These are phyloP conservation scores for Sander vitreus DNA, from an alignment of 2,113 vertebrate genomes.

Conservation along the genomic window DNA sequence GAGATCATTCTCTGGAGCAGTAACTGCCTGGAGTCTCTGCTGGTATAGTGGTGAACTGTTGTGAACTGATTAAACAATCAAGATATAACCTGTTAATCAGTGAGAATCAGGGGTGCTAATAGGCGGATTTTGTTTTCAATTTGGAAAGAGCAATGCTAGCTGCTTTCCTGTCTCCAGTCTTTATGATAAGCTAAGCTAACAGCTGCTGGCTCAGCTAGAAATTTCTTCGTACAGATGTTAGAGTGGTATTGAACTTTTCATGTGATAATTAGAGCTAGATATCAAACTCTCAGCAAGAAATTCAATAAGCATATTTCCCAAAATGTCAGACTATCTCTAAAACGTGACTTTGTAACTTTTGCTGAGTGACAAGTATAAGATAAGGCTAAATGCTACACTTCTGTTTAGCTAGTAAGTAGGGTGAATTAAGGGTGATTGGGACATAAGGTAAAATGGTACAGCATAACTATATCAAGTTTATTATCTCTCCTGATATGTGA, in stretches of 20 bases:
- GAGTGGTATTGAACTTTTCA: not conserved
- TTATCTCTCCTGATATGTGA: too few species aligned
- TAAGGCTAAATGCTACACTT: constrained; percentile 14
- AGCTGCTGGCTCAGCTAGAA: not conserved
- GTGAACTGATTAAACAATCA: not conserved
- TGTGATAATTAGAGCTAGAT: too few species aligned
- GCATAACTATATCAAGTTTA: too few species aligned
- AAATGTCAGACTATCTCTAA: not conserved
- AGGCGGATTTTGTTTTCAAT: not conserved
- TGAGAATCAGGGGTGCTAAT: not conserved
- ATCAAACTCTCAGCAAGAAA: not conserved
- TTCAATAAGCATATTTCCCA: not conserved
- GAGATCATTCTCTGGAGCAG: not conserved
- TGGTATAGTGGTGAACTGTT: not conserved
- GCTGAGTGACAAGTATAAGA: not conserved
- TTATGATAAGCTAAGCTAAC: not conserved
- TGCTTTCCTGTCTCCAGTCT: not conserved
- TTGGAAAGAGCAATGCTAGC: not conserved
- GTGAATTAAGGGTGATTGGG: too few species aligned
- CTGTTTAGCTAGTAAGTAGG: not conserved
- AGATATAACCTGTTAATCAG: not conserved
- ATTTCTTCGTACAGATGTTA: not conserved
- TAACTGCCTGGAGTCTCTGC: constrained; percentile 2
- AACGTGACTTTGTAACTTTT: not conserved
- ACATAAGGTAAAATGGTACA: too few species aligned